Evolutionary conservation across 2,113 vertebrate species (phyloP), one percentile per base, ranked within the genome.

Genomic region (Danio rerio): DNA sequence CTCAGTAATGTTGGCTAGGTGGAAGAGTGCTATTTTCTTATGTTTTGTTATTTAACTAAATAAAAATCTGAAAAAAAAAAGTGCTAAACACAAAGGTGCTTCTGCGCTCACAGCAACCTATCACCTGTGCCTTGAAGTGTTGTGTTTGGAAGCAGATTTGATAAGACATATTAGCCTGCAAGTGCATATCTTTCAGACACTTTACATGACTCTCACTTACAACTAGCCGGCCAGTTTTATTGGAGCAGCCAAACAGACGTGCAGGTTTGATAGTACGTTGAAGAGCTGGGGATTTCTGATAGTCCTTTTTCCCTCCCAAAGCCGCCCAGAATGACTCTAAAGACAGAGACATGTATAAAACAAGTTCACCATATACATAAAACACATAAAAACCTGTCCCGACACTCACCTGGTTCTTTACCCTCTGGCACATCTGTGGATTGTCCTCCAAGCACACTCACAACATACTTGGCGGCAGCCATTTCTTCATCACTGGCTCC

Each of bases 161-260:
- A 31, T 31, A 31, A 31, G 31, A 31, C 31, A 31, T 31, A 31
- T 31, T 42, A 61, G 16, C 43, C 13, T 49, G 43, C 20, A 31
- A 31, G 31, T 31, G 31, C 31, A 31, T 31, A 31, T 31, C 31
- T 52, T 52, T 52, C 49, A 52, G 7, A 52, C 7, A 11, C 7
- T 3, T 11, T 11, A 5, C 7, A 9, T 13, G 31, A 50, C 6
- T 61, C 47, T 62, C 10, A 49, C 53, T 75, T 78, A 94, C 94
- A 0, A 81, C 78, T n/a, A 94, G 88, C 40, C 87, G 87, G 45
- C 93, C 94, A 5, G 89, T 93, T 86, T 94, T 94, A 88, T 95
- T 95, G 63, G 94, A 94, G 74, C 93, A 94, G 45, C 79, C 92
- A 20, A 94, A 95, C 84, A 94, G 89, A 16, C 93, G 87, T 40